Conservation (phyloP, 2,113 vertebrate genomes). For the Spea multiplicata region DNA sequence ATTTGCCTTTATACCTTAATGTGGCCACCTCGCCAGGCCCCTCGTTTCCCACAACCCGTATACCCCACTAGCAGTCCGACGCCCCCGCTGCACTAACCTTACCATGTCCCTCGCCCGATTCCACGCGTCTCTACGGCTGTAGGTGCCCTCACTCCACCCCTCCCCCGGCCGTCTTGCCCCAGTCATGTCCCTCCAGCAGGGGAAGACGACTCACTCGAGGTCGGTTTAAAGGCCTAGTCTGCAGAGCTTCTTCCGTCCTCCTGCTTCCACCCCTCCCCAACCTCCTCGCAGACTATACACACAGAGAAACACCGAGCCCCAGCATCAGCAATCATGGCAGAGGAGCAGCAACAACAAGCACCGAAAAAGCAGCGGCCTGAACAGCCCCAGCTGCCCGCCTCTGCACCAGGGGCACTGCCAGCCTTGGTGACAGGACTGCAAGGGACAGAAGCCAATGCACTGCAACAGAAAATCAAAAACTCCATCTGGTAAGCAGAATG, state of each 20-base stretch:
- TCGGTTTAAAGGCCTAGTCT: conserved; percentile 73
- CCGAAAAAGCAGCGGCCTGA: conserved; percentile 67
- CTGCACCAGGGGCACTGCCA: conserved; percentile 65
- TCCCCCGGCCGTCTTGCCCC: conserved; percentile 25
- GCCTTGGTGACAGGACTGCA: conserved; percentile 83
- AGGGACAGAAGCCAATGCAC: conserved; percentile 78
- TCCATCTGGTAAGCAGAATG: conserved; percentile 85
- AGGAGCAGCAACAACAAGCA: conserved; percentile 69
- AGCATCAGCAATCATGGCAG: conserved; percentile 72
- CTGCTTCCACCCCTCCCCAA: conserved; percentile 52
- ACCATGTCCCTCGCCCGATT: conserved; percentile 39
- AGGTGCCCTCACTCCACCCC: conserved; percentile 40
- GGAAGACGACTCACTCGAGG: conserved; percentile 69
- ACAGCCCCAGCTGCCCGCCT: conserved; percentile 55
- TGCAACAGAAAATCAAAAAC: conserved; percentile 91
- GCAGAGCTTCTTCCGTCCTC: conserved; percentile 67
- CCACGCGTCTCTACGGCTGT: conserved; percentile 40
- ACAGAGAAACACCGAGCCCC: conserved; percentile 57
- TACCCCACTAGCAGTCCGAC: background rate
- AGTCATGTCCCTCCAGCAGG: conserved; percentile 74
- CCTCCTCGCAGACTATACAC: conserved; percentile 49
- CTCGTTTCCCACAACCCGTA: background rate
- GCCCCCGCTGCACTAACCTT: background rate
- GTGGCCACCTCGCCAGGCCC: background rate
- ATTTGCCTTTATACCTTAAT: conserved; percentile 2